Conservation (phyloP, 2,888 invertebrate species). For the Phaonia tiefii region DNA sequence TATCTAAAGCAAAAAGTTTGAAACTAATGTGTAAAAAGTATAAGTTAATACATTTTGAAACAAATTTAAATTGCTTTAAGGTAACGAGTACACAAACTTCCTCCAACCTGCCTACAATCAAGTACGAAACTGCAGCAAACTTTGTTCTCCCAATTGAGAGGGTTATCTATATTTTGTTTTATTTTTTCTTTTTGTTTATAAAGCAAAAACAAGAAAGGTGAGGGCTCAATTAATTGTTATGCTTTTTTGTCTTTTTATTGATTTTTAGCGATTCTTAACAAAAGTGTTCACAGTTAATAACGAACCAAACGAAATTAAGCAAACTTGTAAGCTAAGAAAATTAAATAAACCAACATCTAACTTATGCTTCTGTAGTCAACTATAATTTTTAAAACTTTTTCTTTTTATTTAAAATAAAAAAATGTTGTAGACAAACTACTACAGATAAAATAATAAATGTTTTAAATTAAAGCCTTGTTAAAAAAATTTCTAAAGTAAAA, state of each 20-base stretch:
- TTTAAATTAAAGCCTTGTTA: slow-evolving; percentile 68
- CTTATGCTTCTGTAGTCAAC: neutral
- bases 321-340: slow-evolving; percentile 5
- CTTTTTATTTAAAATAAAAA: slow-evolving; percentile 11
- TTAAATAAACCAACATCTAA: neutral
- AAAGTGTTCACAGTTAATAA: slow-evolving; percentile 9
- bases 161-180: slow-evolving; percentile 2
- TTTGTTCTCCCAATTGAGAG: neutral
- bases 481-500: too few relatives aligned
- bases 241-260: slow-evolving; percentile 6
- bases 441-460: slow-evolving; percentile 28
- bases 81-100: neutral
- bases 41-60: neutral
- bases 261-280: neutral
- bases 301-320: slow-evolving; percentile 12
- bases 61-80: neutral
- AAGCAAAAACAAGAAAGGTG: neutral
- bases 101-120: neutral
- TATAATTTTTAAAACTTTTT: neutral
- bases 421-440: slow-evolving; percentile 9
- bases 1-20: slow-evolving; percentile 19
- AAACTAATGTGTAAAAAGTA: slow-evolving; percentile 25
- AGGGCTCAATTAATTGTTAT: slow-evolving; percentile 32
- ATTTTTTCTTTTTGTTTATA: neutral
- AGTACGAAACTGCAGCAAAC: neutral